Base-by-base conservation (phyloP, 2,888 invertebrate species). In the Drosophila recens region DNA sequence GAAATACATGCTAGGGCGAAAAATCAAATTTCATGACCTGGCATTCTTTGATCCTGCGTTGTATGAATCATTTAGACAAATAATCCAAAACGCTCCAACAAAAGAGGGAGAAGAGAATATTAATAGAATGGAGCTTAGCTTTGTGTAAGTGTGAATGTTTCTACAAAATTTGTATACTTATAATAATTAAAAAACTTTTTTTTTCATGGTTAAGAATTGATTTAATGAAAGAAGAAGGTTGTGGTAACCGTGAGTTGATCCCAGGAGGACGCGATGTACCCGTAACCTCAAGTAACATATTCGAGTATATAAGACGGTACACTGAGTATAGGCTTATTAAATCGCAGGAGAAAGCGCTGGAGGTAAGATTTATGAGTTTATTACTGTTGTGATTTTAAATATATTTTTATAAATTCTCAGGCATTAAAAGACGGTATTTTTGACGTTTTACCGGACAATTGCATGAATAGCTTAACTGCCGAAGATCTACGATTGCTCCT, bases 11-110 rank as follows among this genome's bases (percentile, higher is more conserved):
- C 94, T 99, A 72, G 97, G 97, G 4, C 95, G 99, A 79, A 96
- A 97, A 62, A 96, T 99, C 82, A 95, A 97, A 90, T 99, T 99
- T 95, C 99, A 99, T 92, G 99, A 99, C 94, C 94, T 99, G 87
- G 99, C 99, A 46, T 99, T 99, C 94, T 99, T 98, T 92, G 99
- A 99, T 94, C 97, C 98, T 2, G 96, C 97, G 52, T 96, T 99
- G 90, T 99, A 99, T 92, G 99, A 99, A 94, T 98, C 98, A 83
- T 94, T 99, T 81, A 94, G 99, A 54, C 97, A 98, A 92, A 94
- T 99, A 74, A 97, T 98, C 56, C 95, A 97, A 63, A 97, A 97
- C 92, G 96, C 97, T 0, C 97, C 97, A 93, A 96, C 96, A 0
- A 97, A 96, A 85, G 97, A 97, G 90, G 96, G 96, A 61, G 96